These are phyloP conservation scores for Proctacanthus coquilletti DNA, from an alignment of 1,140 invertebrate genomes.

Conservation along the genomic window DNA sequence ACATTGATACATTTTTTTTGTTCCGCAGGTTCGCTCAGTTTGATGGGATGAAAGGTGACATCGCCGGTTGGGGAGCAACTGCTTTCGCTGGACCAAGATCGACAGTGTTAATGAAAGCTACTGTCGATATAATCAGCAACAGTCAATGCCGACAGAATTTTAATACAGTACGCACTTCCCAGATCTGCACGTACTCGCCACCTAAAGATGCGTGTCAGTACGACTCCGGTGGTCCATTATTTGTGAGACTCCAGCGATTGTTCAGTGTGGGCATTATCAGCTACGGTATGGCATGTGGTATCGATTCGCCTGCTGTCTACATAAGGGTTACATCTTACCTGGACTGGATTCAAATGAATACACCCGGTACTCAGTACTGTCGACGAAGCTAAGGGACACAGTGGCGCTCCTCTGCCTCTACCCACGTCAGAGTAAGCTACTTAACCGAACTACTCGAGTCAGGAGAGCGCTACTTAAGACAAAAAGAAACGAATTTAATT, in stretches of 20 bases:
- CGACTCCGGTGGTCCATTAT: constrained; percentile 25
- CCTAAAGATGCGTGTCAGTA: constrained; percentile 22
- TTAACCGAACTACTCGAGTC: too few relatives aligned
- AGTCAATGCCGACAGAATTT: constrained; percentile 6
- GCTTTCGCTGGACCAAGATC: constrained; percentile 24
- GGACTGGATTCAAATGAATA: constrained; percentile 49
- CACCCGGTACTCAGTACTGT: too few relatives aligned
- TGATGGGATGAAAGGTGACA: constrained; percentile 16
- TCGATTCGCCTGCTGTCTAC: constrained; percentile 43
- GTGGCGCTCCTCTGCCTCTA: too few relatives aligned
- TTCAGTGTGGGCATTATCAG: constrained; percentile 45
- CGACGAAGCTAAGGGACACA: too few relatives aligned
- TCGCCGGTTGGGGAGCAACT: constrained; percentile 26
- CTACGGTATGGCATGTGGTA: constrained; percentile 42
- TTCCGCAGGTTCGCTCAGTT: too few relatives aligned
- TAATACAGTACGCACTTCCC: constrained; percentile 9
- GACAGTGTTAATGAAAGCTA: constrained; percentile 17
- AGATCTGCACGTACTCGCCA: constrained; percentile 24
- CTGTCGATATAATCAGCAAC: constrained; percentile 13
- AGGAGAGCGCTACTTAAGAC: too few relatives aligned
- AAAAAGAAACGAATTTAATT: too few relatives aligned
- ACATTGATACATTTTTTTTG: too few relatives aligned
- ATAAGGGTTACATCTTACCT: constrained; percentile 48
- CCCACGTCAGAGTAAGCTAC: too few relatives aligned
- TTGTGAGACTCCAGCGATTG: constrained; percentile 15